A percentile compares a stretch with the other conserved stretches of the same genome.
phyloP scores from a whole-genome alignment of 2,113 vertebrate species.

The Clarias batrachus region DNA sequence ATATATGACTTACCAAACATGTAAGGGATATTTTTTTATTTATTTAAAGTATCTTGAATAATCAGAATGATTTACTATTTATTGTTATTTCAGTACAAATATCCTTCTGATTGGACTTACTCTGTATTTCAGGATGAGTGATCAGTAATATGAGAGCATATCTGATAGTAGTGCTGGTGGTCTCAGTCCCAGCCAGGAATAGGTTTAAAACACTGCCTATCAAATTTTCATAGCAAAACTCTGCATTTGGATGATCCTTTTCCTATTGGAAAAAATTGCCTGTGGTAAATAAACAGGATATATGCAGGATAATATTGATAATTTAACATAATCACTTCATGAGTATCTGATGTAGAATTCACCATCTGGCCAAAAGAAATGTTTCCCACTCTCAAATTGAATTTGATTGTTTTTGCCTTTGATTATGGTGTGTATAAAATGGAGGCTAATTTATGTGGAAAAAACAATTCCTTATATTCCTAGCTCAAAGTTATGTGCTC shows the following conservation, averaged over 20 bases:
- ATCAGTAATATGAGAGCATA: slow-evolving; percentile 71
- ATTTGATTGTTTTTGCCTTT: too few relatives aligned
- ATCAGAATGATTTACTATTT: background rate
- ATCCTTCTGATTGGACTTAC: slow-evolving; percentile 51
- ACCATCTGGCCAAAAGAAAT: too few relatives aligned
- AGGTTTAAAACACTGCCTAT: slow-evolving; percentile 69
- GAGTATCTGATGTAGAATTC: background rate
- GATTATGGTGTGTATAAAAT: too few relatives aligned
- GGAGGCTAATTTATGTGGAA: too few relatives aligned
- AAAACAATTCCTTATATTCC: too few relatives aligned
- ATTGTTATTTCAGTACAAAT: background rate
- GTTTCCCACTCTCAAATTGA: too few relatives aligned
- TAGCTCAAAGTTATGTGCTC: too few relatives aligned
- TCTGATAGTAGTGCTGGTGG: slow-evolving; percentile 74
- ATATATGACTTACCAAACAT: too few relatives aligned
- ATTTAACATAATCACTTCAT: background rate
- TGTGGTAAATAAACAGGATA: background rate
- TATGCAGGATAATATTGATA: background rate
- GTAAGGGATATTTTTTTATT: background rate
- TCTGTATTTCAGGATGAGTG: slow-evolving; percentile 72
- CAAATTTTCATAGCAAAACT: slow-evolving; percentile 73
- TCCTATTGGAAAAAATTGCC: slow-evolving; percentile 60
- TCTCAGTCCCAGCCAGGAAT: slow-evolving; percentile 76
- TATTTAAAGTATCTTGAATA: background rate
- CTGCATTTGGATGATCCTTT: slow-evolving; percentile 61